phyloP scores from a whole-genome alignment of 30 jellyfish, hydroid and myxozoan species.

The Mastigias papua region DNA sequence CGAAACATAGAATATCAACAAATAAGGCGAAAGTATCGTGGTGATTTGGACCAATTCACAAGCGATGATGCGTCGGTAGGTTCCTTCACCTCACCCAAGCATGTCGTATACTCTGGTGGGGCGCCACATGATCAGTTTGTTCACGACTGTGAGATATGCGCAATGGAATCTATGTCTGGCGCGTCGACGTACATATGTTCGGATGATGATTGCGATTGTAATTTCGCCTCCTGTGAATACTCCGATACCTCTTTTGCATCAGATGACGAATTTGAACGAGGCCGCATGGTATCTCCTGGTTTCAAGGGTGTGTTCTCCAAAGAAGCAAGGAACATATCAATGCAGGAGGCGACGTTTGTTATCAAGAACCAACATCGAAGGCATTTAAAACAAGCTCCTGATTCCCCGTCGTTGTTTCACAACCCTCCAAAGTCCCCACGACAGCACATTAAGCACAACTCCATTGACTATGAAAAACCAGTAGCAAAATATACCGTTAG shows the following conservation, averaged over 20 bases:
- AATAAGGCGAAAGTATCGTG: constrained; percentile 50
- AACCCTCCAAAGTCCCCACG: constrained; percentile 63
- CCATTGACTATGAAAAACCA: constrained; percentile 39
- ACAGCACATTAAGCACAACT: constrained; percentile 28
- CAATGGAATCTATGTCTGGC: constrained; percentile 65
- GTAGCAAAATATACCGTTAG: constrained; percentile 54
- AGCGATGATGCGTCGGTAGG: constrained; percentile 54
- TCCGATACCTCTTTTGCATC: constrained; percentile 78
- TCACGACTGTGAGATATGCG: constrained; percentile 74
- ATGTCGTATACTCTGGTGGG: constrained; percentile 51
- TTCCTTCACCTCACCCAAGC: constrained; percentile 47
- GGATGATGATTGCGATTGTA: constrained; percentile 85
- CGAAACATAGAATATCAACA: constrained; percentile 57
- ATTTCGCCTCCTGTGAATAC: constrained; percentile 73
- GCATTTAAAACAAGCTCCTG: constrained; percentile 26
- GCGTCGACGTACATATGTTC: constrained; percentile 70
- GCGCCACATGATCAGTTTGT: constrained; percentile 54
- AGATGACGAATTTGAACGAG: constrained; percentile 72
- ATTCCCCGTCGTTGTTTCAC: constrained; percentile 53
- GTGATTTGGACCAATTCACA: constrained; percentile 49
- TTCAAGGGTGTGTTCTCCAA: constrained; percentile 55
- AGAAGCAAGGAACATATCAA: constrained; percentile 73
- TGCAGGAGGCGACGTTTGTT: constrained; percentile 72
- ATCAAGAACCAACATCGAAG: constrained; percentile 57
- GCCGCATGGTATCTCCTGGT: constrained; percentile 73